These are phyloP conservation scores for Cataglyphis cursor DNA, from an alignment of 2,888 invertebrate species.

Conservation along the genomic window DNA sequence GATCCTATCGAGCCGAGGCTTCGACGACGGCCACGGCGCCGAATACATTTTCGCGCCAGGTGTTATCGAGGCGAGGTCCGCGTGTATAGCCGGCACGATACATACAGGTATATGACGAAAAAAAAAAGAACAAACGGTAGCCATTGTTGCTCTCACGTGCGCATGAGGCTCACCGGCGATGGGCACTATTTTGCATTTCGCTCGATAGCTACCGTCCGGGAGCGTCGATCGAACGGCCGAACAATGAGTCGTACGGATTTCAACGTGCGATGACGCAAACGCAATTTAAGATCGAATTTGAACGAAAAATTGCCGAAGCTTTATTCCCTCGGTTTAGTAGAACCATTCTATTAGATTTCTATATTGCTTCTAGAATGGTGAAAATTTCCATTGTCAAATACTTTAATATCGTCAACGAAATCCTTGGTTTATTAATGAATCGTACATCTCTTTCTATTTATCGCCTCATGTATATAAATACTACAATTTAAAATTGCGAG, in stretches of 20 bases:
- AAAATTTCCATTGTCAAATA: neutral
- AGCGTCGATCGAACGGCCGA: conserved; percentile 45
- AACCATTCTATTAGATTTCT: neutral
- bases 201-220: conserved; percentile 52
- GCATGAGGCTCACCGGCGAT: conserved; percentile 61
- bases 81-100: conserved; percentile 43
- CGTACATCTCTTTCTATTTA: neutral
- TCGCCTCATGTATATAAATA: neutral
- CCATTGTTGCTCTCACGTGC: conserved; percentile 66
- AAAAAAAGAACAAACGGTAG: conserved; percentile 59
- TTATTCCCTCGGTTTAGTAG: conserved; percentile 10
- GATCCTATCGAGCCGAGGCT: conserved; percentile 77
- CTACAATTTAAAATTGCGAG: neutral
- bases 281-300: conserved; percentile 40
- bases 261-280: conserved; percentile 43
- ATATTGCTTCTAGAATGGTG: neutral
- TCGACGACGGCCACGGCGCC: conserved; percentile 72
- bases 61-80: conserved; percentile 65
- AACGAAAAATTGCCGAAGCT: conserved; percentile 28
- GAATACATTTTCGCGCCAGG: conserved; percentile 75
- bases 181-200: conserved; percentile 61
- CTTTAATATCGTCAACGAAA: neutral
- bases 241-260: conserved; percentile 50
- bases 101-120: conserved; percentile 43
- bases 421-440: neutral